phyloP scores from a whole-genome alignment of 2,113 vertebrate genomes.

The Athene cunicularia region DNA sequence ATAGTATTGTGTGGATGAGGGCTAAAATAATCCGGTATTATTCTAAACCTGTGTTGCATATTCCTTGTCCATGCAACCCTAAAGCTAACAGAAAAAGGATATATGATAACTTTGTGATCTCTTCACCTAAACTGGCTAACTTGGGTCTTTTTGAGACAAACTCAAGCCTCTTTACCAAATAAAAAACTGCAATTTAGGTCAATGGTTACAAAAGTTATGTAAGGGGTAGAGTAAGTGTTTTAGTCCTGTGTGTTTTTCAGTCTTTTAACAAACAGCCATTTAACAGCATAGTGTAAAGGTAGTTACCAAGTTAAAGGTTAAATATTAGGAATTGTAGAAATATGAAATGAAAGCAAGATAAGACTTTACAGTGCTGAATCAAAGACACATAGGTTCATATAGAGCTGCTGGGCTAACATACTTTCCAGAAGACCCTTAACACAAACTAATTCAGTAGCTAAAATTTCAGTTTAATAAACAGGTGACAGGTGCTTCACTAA shows the following conservation, averaged over 20 bases:
- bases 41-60: not conserved
- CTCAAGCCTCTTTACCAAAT: not conserved
- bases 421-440: not conserved
- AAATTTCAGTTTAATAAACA: not conserved
- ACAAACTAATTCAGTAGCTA: not conserved
- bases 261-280: not conserved
- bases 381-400: not conserved
- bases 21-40: not conserved
- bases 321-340: not conserved
- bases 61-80: not conserved
- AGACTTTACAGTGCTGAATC: not conserved
- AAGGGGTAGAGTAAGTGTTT: not conserved
- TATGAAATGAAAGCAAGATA: not conserved
- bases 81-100: not conserved
- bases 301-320: not conserved
- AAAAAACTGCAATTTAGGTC: not conserved
- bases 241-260: not conserved
- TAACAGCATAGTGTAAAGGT: not conserved
- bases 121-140: not conserved
- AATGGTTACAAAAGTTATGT: not conserved
- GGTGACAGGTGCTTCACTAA: not conserved
- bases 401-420: not conserved
- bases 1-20: not conserved
- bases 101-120: not conserved
- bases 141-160: slow-evolving; percentile 2